Percentiles rank a stretch among this genome's conserved stretches.
Conservation (phyloP, 2,113 vertebrate genomes). For the Clupea harengus region DNA sequence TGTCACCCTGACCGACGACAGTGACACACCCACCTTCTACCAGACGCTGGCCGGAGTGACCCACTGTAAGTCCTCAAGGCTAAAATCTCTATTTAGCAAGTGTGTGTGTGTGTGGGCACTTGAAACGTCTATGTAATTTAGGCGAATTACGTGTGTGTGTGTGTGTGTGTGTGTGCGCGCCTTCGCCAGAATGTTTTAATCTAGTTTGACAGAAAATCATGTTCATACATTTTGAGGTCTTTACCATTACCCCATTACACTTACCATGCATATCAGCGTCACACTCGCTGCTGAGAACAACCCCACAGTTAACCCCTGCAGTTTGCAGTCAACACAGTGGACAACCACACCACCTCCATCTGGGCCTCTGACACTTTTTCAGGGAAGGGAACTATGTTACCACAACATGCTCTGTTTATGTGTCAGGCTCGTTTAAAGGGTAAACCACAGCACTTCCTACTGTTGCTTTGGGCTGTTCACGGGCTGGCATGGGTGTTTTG, state of each 20-base stretch:
- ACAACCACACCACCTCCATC: not conserved
- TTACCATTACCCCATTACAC: too few relatives aligned
- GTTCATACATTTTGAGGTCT: not conserved
- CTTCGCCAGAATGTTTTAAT: not conserved
- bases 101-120: too few relatives aligned
- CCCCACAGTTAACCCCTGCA: not conserved
- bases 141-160: not conserved
- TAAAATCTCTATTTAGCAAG: not conserved
- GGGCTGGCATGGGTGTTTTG: not conserved
- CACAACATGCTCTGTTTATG: not conserved
- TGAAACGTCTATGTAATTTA: too few relatives aligned
- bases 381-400: not conserved
- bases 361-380: not conserved
- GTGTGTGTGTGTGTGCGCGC: not conserved
- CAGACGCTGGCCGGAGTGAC: slow-evolving; percentile 87
- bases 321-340: not conserved
- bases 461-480: not conserved
- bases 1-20: slow-evolving; percentile 86
- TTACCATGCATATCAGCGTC: not conserved
- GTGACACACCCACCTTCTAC: slow-evolving; percentile 88
- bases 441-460: slow-evolving; percentile 8
- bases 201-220: not conserved
- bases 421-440: not conserved
- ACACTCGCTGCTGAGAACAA: not conserved
- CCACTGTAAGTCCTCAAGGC: slow-evolving; percentile 75